Evolutionary conservation across 2,888 invertebrate genomes (phyloP), one percentile per base, ranked within the genome.

Genomic region (Amaurobius ferox): DNA sequence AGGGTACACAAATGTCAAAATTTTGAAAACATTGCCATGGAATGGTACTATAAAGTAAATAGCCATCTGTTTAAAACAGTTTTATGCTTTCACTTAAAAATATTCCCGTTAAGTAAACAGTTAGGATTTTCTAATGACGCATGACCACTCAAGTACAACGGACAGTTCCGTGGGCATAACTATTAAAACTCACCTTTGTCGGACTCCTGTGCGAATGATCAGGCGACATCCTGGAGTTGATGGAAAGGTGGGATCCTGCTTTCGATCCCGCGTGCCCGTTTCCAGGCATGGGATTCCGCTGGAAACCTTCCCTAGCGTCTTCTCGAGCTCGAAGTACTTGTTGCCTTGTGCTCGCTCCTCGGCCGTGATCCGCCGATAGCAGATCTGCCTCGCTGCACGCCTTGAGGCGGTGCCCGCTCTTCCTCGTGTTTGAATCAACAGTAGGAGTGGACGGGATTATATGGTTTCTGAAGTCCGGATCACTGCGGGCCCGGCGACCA

Each of bases 301-400:
- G 66, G 68, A 83, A 85, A n/a, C 88, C 87, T 32, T 87, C 81
- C 19, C 77, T 67, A 29, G 73, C 30, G 32, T 78, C 76, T 40
- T 88, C 76, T 16, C 73, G 68, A 44, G 87, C 88, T 61, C 73
- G 30, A 68, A 83, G 48, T 28, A 62, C 78, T 64, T 83, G 81
- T 40, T 86, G 87, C 16, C 77, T 13, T 0, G 68, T 39, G 16
- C 23, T 55, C n/a, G 26, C 23, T n/a, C 72, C 29, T 19, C 26
- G 19, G 7, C 67, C 55, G 55, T 55, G 55, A 0, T 79, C 85
- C 6, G 19, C 71, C 2, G 62, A 94, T 61, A 97, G 92, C 28
- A 97, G 92, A 92, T 97, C 97, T 11, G 97, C 97, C 91, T 97
- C 97, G 89, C 96, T 96, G 89, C 95, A 94, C 87, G 96, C 96